Percentiles rank a stretch among this genome's conserved stretches.
These are phyloP conservation scores for Agrypnus murinus DNA, from an alignment of 2,888 invertebrate genomes.

Conservation along the genomic window DNA sequence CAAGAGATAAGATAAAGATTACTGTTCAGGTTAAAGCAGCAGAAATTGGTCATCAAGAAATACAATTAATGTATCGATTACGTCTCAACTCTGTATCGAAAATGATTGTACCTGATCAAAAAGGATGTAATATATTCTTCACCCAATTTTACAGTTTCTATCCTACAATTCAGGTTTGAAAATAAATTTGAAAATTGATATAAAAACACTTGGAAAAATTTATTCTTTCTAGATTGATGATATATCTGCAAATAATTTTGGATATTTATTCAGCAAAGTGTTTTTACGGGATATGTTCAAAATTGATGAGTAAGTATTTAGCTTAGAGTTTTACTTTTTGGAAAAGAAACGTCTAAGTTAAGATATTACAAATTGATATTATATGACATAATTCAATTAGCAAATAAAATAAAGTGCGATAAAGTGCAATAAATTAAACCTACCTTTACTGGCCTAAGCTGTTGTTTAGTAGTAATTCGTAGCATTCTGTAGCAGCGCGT, in stretches of 20 bases:
- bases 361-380: too few species aligned
- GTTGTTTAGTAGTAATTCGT: too few species aligned
- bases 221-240: conserved; percentile 65
- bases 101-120: conserved; percentile 52
- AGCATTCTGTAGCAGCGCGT: too few species aligned
- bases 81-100: conserved; percentile 57
- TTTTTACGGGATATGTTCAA: conserved; percentile 68
- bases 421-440: too few species aligned
- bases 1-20: conserved; percentile 63
- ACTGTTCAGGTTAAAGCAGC: conserved; percentile 61
- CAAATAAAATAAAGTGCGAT: too few species aligned
- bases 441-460: too few species aligned
- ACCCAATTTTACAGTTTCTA: conserved; percentile 64
- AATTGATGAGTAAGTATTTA: conserved; percentile 67
- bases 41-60: conserved; percentile 63
- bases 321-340: too few species aligned
- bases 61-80: conserved; percentile 65
- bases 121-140: conserved; percentile 59
- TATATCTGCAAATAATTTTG: conserved; percentile 65
- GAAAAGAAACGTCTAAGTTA: too few species aligned
- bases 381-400: too few species aligned
- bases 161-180: conserved; percentile 66
- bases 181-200: too few species aligned
- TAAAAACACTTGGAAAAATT: not conserved
- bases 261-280: conserved; percentile 65